These are phyloP conservation scores for Tetrao urogallus DNA, from an alignment of 2,113 vertebrate species.

Conservation along the genomic window DNA sequence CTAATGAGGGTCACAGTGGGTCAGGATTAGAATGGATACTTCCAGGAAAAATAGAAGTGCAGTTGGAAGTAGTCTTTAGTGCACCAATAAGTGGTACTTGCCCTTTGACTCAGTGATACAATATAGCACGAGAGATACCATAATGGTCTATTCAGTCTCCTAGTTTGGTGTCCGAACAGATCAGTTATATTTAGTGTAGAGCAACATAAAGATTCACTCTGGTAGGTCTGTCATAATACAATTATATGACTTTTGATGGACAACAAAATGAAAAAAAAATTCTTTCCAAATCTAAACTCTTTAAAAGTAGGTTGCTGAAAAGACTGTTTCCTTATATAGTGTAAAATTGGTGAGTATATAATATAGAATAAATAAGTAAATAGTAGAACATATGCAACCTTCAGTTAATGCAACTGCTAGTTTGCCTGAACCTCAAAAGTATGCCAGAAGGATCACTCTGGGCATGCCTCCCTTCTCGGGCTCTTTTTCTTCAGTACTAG, in stretches of 20 bases:
- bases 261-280: too few species aligned
- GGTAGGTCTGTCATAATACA: background rate
- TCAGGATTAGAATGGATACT: background rate
- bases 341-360: rapidly evolving
- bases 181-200: rapidly evolving
- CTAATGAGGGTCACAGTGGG: conserved; percentile 19
- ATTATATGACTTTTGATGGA: background rate
- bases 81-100: background rate
- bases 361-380: background rate
- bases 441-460: background rate
- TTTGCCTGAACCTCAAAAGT: background rate
- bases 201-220: background rate
- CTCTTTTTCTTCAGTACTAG: background rate
- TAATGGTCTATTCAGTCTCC: background rate
- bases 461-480: background rate
- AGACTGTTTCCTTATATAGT: background rate
- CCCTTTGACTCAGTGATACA: conserved; percentile 14
- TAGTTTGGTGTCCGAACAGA: background rate
- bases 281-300: background rate
- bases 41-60: conserved; percentile 21
- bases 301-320: background rate
- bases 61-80: background rate
- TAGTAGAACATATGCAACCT: background rate
- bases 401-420: background rate
- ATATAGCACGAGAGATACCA: background rate